phyloP scores from a whole-genome alignment of 2,797 vertebrate genomes.

The Tangara arthus region DNA sequence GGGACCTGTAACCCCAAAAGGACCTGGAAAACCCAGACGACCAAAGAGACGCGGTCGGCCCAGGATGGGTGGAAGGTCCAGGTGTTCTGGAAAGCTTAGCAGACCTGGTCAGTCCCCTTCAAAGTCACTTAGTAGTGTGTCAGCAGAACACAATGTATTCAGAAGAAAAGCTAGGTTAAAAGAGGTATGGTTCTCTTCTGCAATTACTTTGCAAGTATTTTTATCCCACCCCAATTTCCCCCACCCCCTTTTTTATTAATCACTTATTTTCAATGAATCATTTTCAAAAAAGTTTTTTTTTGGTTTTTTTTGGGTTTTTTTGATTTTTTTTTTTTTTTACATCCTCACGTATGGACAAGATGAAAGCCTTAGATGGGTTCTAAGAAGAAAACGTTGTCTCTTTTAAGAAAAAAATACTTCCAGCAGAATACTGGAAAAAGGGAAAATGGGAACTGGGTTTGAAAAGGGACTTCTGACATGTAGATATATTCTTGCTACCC shows the following conservation, averaged over 20 bases:
- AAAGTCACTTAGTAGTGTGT: constrained; percentile 63
- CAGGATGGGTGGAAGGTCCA: constrained; percentile 53
- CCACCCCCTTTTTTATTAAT: neutral
- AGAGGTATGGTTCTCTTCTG: constrained; percentile 78
- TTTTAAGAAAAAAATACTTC: neutral
- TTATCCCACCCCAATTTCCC: neutral
- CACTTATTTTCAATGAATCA: neutral
- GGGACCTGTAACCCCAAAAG: constrained; percentile 71
- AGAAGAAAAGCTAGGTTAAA: constrained; percentile 80
- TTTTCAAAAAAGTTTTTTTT: neutral
- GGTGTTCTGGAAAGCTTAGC: constrained; percentile 69
- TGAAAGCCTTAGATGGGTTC: neutral
- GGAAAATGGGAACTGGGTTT: neutral
- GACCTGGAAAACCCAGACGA: constrained; percentile 68
- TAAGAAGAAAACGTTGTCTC: neutral
- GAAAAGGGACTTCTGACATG: neutral
- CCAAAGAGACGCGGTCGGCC: constrained; percentile 41
- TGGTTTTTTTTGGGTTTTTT: no score
- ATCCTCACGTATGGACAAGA: neutral
- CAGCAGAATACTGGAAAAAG: neutral
- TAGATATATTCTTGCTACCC: neutral
- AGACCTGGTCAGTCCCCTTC: constrained; percentile 78
- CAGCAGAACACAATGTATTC: constrained; percentile 71
- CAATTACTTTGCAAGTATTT: neutral
- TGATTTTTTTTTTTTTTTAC: neutral